These are phyloP conservation scores for Perca schrenkii DNA, from an alignment of 2,113 vertebrate genomes.

Conservation along the genomic window DNA sequence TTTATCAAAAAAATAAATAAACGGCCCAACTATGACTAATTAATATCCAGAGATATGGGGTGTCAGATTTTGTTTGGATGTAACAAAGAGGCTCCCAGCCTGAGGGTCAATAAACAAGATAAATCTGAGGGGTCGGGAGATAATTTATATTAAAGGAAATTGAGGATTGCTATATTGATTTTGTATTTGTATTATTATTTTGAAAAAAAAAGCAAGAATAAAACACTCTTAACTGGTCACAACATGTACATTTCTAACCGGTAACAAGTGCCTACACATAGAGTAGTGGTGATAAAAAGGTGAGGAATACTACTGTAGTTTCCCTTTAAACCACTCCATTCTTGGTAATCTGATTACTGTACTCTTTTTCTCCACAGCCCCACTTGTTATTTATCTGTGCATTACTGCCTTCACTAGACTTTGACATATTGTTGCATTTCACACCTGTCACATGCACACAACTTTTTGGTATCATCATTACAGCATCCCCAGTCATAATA, in stretches of 20 bases:
- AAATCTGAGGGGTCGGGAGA: background rate
- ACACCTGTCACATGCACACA: slow-evolving; percentile 37
- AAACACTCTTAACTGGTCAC: no score
- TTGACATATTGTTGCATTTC: slow-evolving; percentile 37
- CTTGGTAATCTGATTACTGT: slow-evolving; percentile 31
- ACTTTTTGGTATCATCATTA: slow-evolving; percentile 22
- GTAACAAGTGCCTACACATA: background rate
- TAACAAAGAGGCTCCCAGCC: background rate
- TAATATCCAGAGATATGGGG: background rate
- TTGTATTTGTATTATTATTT: no score
- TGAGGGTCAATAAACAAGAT: background rate
- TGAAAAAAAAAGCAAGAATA: no score
- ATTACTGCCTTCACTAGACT: slow-evolving; percentile 14
- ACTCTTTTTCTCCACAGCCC: background rate
- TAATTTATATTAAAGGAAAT: background rate
- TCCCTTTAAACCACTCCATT: background rate
- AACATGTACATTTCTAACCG: no score
- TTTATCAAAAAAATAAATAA: background rate
- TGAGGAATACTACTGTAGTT: background rate
- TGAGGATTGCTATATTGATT: background rate
- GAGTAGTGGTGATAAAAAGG: background rate
- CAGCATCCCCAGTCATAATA: slow-evolving; percentile 12
- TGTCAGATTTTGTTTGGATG: background rate
- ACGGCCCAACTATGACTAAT: background rate
- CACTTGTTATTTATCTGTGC: slow-evolving; percentile 20